These are phyloP conservation scores for Dryas iulia DNA, from an alignment of 1,140 invertebrate genomes.

Conservation along the genomic window DNA sequence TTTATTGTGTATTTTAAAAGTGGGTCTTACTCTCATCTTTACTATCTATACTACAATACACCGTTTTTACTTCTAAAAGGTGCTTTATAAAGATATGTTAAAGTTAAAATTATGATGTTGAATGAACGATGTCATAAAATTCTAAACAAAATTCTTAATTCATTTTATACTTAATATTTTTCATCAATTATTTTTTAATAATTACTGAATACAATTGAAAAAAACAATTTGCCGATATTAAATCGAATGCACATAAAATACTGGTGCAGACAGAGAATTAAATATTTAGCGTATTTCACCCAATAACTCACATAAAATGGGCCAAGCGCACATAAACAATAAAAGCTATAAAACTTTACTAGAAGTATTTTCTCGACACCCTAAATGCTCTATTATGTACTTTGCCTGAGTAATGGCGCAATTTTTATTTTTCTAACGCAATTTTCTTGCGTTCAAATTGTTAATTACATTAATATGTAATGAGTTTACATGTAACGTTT, in stretches of 20 bases:
- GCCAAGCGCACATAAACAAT: slow-evolving; percentile 56
- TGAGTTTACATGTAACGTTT: neutral
- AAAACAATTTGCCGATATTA: neutral
- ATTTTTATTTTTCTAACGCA: slow-evolving; percentile 25
- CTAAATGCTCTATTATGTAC: slow-evolving; percentile 37
- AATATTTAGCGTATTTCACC: slow-evolving; percentile 40
- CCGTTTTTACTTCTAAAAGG: too few relatives aligned
- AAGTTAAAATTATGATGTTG: too few relatives aligned
- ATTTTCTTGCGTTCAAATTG: slow-evolving; percentile 3
- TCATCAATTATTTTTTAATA: too few relatives aligned
- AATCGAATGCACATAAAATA: neutral
- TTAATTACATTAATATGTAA: slow-evolving; percentile 9
- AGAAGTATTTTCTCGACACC: slow-evolving; percentile 33
- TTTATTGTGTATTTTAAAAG: too few relatives aligned
- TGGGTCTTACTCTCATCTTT: too few relatives aligned
- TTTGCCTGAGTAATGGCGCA: slow-evolving; percentile 32
- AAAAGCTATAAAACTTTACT: slow-evolving; percentile 60
- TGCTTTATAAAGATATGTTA: too few relatives aligned
- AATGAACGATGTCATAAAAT: too few relatives aligned
- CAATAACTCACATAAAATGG: slow-evolving; percentile 68
- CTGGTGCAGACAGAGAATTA: neutral
- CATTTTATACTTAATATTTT: too few relatives aligned
- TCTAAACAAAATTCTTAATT: too few relatives aligned
- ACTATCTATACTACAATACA: too few relatives aligned
- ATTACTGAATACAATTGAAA: too few relatives aligned